Percentiles rank a stretch among this genome's conserved stretches.
Evolutionary conservation across 2,113 vertebrate species (phyloP).

Genomic region (Ramphastos sulfuratus): DNA sequence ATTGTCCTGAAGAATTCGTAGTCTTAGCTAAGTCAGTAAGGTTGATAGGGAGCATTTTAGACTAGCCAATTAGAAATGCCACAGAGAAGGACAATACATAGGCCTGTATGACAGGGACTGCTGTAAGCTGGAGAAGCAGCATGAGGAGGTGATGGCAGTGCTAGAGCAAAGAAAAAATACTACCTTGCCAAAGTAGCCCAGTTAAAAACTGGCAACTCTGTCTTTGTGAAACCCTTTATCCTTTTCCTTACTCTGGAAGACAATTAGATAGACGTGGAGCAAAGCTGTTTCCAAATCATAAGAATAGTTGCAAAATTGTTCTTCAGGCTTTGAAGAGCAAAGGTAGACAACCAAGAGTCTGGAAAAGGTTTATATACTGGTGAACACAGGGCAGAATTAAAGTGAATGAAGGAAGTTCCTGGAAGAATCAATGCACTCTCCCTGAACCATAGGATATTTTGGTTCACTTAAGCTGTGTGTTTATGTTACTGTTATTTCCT

Average conservation of each 20-base stretch:
- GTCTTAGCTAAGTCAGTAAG: neutral
- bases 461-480: conserved; percentile 27
- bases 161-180: neutral
- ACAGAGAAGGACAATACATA: neutral
- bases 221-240: neutral
- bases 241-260: neutral
- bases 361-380: neutral
- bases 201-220: neutral
- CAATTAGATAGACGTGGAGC: neutral
- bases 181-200: neutral
- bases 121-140: neutral
- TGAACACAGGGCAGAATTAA: neutral
- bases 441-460: neutral
- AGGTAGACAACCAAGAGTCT: neutral
- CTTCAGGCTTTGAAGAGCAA: neutral
- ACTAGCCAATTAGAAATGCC: neutral
- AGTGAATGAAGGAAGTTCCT: conserved; percentile 18
- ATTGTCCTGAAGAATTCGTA: neutral
- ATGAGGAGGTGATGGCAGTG: neutral
- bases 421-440: neutral
- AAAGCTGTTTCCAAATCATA: neutral
- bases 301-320: neutral
- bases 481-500: conserved; percentile 19
- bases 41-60: neutral
- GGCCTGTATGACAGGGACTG: neutral